Evolutionary conservation across 1,140 invertebrate species (phyloP), one percentile per base, ranked within the genome.

Genomic region (Lepidostoma basale): DNA sequence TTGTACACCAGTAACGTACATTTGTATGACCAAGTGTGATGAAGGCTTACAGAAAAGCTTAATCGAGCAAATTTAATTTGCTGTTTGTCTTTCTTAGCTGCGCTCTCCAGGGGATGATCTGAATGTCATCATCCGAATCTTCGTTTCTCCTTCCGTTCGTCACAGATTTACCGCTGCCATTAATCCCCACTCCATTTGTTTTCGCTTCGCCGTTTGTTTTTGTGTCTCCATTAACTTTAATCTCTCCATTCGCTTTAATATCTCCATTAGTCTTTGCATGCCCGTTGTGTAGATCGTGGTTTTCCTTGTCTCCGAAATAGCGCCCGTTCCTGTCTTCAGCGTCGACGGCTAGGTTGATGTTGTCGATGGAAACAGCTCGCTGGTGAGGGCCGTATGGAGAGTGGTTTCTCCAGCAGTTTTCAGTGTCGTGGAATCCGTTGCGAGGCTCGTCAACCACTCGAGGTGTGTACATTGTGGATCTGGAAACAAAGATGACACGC

Each of bases 21-120:
- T n/a, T n/a, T n/a, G n/a, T n/a, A n/a, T n/a, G n/a, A n/a, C n/a
- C n/a, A n/a, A n/a, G n/a, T n/a, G n/a, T n/a, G n/a, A n/a, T n/a
- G n/a, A n/a, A n/a, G n/a, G n/a, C n/a, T n/a, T n/a, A n/a, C n/a
- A 33, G 12, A 33, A 33, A 9, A n/a, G 16, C 12, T 45, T 42
- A 73, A 64, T 73, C 90, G 67, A 91, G 80, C 69, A 92, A 84
- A 76, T 90, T 92, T 16, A 92, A 82, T 74, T 89, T 92, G 81
- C 92, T 94, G 77, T 94, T 94, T 2, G 93, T 95, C 82, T 95
- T 95, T 73, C 92, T 86, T 36, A 95, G 83, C 76, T 94, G 92
- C 14, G 92, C 91, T 75, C 92, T 85, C 93, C 93, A 95, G 0
- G 93, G 93, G 36, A 94, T 93, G 47, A 94, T 93, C 76, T 90